Evolutionary conservation across 1,140 invertebrate species (phyloP), one percentile per base, ranked within the genome.

Genomic region (Leptinotarsa undecemlineata): DNA sequence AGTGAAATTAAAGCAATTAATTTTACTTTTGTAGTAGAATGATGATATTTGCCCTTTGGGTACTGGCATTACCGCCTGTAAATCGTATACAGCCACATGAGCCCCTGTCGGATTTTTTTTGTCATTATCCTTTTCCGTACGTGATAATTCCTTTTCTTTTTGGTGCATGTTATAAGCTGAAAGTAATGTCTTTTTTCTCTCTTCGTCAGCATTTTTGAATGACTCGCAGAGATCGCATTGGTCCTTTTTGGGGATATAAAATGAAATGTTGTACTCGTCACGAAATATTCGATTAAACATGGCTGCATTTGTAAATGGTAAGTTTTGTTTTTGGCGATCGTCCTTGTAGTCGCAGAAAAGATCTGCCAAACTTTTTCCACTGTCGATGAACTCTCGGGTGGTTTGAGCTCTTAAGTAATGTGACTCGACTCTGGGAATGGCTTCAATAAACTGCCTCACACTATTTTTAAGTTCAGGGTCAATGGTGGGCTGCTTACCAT

Each of bases 161-260:
- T 79, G 74, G 74, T 85, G 85, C 48, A 74, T 26, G 48, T 81
- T 77, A 77, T 85, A 84, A 64, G 69, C 42, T 77, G 78, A 61
- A 20, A 68, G 64, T 26, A 80, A 57, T 48, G 74, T 72, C 17
- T 62, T 51, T 66, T 82, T 83, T 72, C 76, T 74, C 51, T 82
- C 75, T 20, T 75, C 76, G 19, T 76, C 73, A 14, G 75, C 61
- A 78, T 84, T 82, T 64, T 83, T 82, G 62, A 75, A 84, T n/a
- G 76, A 68, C 68, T 80, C 78, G 70, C 84, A 85, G 8, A 74
- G 33, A 63, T 85, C 82, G 69, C 84, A 86, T 68, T 82, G 81
- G 77, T 86, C 84, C 74, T 86, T 86, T 78, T 85, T 86, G 11
- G 83, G 83, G 57, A 78, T 74, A 71, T 80, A 82, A 73, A 85